These are phyloP conservation scores for Hesperophylax magnus DNA, from an alignment of 1,140 invertebrate species.

Conservation along the genomic window DNA sequence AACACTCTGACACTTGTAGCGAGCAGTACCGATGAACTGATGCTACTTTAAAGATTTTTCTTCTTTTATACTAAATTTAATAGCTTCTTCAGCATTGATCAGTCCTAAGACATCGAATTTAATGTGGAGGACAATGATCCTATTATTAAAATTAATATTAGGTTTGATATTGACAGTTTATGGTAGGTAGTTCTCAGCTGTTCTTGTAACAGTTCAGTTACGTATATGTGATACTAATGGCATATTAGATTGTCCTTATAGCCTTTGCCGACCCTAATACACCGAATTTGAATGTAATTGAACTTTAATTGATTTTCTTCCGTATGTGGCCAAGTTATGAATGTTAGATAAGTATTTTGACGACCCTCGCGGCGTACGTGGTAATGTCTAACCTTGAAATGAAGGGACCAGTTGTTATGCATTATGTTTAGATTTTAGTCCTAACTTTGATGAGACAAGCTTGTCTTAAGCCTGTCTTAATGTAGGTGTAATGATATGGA, in stretches of 20 bases:
- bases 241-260: background rate
- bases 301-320: background rate
- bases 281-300: background rate
- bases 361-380: no score
- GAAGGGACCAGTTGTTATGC: no score
- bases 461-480: no score
- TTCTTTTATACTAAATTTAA: slow-evolving; percentile 4
- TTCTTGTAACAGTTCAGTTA: background rate
- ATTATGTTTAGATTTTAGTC: no score
- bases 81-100: background rate
- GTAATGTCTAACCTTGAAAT: no score
- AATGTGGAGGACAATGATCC: background rate
- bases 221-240: background rate
- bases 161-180: background rate
- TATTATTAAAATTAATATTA: background rate
- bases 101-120: background rate
- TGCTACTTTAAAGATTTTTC: background rate
- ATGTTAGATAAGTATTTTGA: no score
- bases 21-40: background rate
- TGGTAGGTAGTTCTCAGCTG: background rate
- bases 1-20: background rate
- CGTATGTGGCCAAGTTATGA: no score
- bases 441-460: no score
- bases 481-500: no score
- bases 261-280: background rate